Conservation (phyloP, 2,888 invertebrate species). For the Dioctria linearis region DNA sequence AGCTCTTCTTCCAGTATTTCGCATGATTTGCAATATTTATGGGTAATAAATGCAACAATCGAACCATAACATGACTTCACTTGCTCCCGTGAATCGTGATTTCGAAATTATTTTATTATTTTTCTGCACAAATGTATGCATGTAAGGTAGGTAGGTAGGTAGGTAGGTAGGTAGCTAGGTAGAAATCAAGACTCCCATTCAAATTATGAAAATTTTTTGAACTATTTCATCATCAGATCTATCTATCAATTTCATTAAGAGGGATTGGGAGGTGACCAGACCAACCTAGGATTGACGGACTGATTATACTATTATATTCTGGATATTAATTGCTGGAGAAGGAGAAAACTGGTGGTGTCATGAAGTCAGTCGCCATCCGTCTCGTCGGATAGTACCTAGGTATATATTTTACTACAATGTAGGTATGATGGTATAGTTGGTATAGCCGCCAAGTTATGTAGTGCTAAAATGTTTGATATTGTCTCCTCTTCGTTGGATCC, state of each 20-base stretch:
- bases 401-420: background rate
- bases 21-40: conserved; percentile 51
- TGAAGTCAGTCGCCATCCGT: too few relatives aligned
- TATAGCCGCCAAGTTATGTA: conserved; percentile 14
- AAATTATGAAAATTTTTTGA: too few relatives aligned
- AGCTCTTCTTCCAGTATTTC: conserved; percentile 11
- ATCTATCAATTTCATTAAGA: too few relatives aligned
- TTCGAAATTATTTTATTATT: conserved; percentile 40
- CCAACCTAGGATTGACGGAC: background rate
- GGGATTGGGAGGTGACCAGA: background rate
- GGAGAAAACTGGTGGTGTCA: background rate
- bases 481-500: background rate
- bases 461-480: conserved; percentile 25
- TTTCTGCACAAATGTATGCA: background rate
- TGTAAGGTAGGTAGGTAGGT: background rate
- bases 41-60: conserved; percentile 53
- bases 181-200: too few relatives aligned
- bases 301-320: background rate
- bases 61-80: conserved; percentile 46
- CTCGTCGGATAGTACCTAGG: too few relatives aligned
- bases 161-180: background rate
- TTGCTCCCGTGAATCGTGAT: conserved; percentile 53
- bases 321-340: background rate
- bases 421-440: conserved; percentile 5
- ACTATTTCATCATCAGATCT: too few relatives aligned